phyloP scores from a whole-genome alignment of 1,140 invertebrate genomes.

The Drosophila nigrodunni region DNA sequence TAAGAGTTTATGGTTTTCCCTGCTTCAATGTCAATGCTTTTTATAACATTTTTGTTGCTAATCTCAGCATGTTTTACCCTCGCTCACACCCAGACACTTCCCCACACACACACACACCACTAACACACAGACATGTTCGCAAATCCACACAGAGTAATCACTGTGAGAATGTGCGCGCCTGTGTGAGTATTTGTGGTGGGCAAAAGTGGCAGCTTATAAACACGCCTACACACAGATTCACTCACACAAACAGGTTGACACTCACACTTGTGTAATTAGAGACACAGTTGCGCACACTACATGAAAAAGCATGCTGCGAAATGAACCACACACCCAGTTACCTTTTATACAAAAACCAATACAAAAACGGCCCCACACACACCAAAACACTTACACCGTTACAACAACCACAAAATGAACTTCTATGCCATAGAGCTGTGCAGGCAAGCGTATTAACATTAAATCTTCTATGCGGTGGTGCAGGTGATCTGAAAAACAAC shows the following conservation, averaged over 20 bases:
- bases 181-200: constrained; percentile 48
- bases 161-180: constrained; percentile 1
- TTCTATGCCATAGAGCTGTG: constrained; percentile 17
- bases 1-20: constrained; percentile 19
- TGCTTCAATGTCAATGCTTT: constrained; percentile 57
- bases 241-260: constrained; percentile 17
- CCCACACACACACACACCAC: no score
- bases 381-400: constrained; percentile 14
- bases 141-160: constrained; percentile 23
- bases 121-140: neutral
- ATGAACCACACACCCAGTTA: constrained; percentile 31
- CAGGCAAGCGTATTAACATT: constrained; percentile 54
- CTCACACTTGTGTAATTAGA: constrained; percentile 62
- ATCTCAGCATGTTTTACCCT: constrained; percentile 28
- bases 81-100: neutral
- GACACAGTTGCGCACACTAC: constrained; percentile 52
- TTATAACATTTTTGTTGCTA: constrained; percentile 63
- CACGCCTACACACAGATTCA: constrained; percentile 10
- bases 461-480: constrained; percentile 43
- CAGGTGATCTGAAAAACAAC: constrained; percentile 84
- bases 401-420: constrained; percentile 43
- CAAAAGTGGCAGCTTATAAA: constrained; percentile 33
- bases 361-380: constrained; percentile 20
- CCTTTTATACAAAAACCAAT: constrained; percentile 17
- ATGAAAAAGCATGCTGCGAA: constrained; percentile 48